Evolutionary conservation across 2,888 invertebrate genomes (phyloP), one percentile per base, ranked within the genome.

Genomic region (Petrophora chlorosata): DNA sequence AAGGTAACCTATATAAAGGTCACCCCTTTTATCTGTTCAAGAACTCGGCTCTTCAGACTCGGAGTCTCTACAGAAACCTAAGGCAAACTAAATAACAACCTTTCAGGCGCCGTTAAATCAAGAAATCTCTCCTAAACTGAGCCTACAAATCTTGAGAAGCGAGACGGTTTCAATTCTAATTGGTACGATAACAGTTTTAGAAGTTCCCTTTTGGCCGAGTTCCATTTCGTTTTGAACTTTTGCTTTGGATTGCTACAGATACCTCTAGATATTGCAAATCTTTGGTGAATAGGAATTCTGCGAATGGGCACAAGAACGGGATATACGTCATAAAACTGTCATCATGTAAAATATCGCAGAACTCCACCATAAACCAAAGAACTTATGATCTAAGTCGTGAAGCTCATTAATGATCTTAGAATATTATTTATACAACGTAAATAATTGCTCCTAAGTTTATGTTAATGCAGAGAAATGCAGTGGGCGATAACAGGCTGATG

Each of bases 141-240:
- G 56, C 54, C 52, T 53, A 56, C 55, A 58, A 61, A 56, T 58
- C 58, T 54, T 53, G 29, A 53, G 47, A 42, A 52, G 41, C 35
- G 49, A 53, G 54, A 45, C 53, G 48, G 51, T 56, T 58, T 53
- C 56, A 51, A 56, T 54, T 48, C 57, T 58, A 60, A 58, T 56
- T 56, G 58, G 48, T 48, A 48, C 58, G 56, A 61, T 61, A 61
- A 56, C 43, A 56, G 50, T 56, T 54, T 61, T 54, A 54, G 46
- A 40, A 52, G 47, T 58, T 33, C 22, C 26, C 44, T 54, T 49
- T 56, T 51, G 56, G 50, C 43, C 25, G 43, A 26, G 54, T 58
- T 56, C 56, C 56, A 61, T 58, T 61, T 58, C 46, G 50, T 61
- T 61, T 42, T 15, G 32, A 58, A 60, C 46, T 56, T 60, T 54